These are phyloP conservation scores for Myiotriccus ornatus DNA, from an alignment of 2,797 vertebrate genomes.

Conservation along the genomic window DNA sequence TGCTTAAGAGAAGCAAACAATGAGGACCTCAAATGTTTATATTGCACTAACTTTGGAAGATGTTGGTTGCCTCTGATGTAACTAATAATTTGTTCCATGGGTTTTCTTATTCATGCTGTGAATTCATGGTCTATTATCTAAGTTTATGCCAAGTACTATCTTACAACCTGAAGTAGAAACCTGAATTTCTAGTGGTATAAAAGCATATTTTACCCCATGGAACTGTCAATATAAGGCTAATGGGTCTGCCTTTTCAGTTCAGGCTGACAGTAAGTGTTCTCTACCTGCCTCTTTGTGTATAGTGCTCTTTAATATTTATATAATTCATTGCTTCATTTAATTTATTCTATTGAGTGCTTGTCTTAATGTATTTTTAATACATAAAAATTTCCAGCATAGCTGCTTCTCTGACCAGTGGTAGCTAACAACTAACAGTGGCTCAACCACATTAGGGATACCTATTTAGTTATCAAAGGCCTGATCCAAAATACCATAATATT, in stretches of 20 bases:
- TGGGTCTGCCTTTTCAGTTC: not conserved
- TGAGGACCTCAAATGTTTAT: constrained; percentile 35
- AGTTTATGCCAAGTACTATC: not conserved
- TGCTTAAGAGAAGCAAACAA: constrained; percentile 62
- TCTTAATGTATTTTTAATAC: constrained; percentile 56
- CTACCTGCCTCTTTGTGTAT: not conserved
- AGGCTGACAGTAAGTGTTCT: not conserved
- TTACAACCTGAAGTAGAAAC: not conserved
- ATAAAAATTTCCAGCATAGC: constrained; percentile 1
- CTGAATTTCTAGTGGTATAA: not conserved
- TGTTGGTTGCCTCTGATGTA: not conserved
- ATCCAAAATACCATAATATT: not conserved
- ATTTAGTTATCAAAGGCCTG: not conserved
- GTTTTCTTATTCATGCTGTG: not conserved
- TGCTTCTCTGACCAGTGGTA: not conserved
- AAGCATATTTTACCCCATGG: not conserved
- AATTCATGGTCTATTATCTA: not conserved
- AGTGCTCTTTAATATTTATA: not conserved
- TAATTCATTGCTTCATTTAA: constrained; percentile 42
- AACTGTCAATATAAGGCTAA: not conserved
- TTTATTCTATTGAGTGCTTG: constrained; percentile 30
- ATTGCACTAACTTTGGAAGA: constrained; percentile 19
- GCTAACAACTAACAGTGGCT: not conserved
- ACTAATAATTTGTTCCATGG: constrained; percentile 43
- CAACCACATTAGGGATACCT: not conserved